Evolutionary conservation across 2,797 vertebrate genomes (phyloP).

Genomic region (Ataeniobius toweri): DNA sequence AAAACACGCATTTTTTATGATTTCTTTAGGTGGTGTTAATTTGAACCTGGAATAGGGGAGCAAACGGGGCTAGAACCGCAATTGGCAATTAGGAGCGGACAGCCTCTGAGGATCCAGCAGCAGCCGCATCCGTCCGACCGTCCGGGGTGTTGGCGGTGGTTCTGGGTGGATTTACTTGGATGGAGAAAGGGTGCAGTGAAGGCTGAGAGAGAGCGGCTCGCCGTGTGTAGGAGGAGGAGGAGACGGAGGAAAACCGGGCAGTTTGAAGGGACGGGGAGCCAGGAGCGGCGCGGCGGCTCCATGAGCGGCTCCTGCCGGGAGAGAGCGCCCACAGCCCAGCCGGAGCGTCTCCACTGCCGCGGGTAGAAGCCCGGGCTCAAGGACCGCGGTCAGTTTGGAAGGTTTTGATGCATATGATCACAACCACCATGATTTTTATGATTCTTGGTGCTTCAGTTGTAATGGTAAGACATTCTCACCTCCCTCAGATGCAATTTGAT

Average conservation of each 20-base stretch:
- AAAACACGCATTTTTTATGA: slow-evolving; percentile 25
- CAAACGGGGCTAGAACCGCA: slow-evolving; percentile 48
- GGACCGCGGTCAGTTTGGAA: slow-evolving; percentile 83
- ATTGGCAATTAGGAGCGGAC: slow-evolving; percentile 68
- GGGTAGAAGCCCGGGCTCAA: slow-evolving; percentile 80
- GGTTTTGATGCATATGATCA: slow-evolving; percentile 96
- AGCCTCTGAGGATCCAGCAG: slow-evolving; percentile 60
- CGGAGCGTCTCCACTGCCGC: slow-evolving; percentile 77
- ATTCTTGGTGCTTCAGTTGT: slow-evolving; percentile 98
- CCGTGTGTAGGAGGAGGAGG: slow-evolving; percentile 71
- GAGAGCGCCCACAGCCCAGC: slow-evolving; percentile 78
- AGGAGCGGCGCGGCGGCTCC: slow-evolving; percentile 81
- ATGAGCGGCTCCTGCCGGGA: slow-evolving; percentile 81
- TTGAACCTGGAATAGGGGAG: slow-evolving; percentile 52
- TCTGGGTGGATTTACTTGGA: slow-evolving; percentile 54
- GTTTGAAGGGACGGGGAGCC: slow-evolving; percentile 79
- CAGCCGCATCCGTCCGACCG: slow-evolving; percentile 57
- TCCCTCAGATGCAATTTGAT: slow-evolving; percentile 37
- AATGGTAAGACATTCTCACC: slow-evolving; percentile 88
- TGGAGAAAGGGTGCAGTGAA: slow-evolving; percentile 77
- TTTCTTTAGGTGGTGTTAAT: slow-evolving; percentile 31
- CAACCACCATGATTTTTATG: slow-evolving; percentile 99
- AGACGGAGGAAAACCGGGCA: slow-evolving; percentile 75
- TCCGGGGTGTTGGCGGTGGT: slow-evolving; percentile 2
- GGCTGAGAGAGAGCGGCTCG: slow-evolving; percentile 54